Percentiles rank a stretch among this genome's conserved stretches.
These are phyloP conservation scores for Enteromius paludinosus DNA, from an alignment of 2,797 vertebrate genomes.

Conservation along the genomic window DNA sequence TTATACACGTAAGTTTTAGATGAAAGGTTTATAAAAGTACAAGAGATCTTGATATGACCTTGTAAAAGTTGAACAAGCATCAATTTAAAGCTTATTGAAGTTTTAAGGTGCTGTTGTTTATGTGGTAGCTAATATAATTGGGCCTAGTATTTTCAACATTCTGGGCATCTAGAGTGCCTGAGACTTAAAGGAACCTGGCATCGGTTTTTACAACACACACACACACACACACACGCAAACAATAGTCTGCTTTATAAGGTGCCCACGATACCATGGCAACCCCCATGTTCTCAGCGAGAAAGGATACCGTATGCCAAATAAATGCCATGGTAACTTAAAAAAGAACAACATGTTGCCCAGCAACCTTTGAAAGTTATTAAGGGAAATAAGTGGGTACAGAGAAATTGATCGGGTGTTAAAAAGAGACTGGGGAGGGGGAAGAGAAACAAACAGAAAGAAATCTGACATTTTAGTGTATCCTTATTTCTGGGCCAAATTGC, in stretches of 20 bases:
- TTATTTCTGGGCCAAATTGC: conserved; percentile 68
- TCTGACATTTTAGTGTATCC: conserved; percentile 60
- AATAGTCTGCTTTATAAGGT: conserved; percentile 82
- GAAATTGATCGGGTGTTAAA: conserved; percentile 66
- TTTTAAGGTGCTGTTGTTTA: conserved; percentile 41
- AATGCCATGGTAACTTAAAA: conserved; percentile 84
- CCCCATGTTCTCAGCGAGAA: conserved; percentile 79
- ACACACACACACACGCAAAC: conserved; percentile 65
- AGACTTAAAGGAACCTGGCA: conserved; percentile 74
- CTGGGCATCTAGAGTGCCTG: conserved; percentile 69
- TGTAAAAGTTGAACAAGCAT: neutral
- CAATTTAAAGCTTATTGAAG: neutral
- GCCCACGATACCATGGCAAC: conserved; percentile 82
- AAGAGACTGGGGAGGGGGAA: conserved; percentile 47
- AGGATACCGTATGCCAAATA: conserved; percentile 79
- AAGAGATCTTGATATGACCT: neutral
- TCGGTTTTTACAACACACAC: conserved; percentile 63
- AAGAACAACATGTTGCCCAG: conserved; percentile 78
- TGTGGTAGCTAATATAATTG: conserved; percentile 65
- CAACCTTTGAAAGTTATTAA: conserved; percentile 85
- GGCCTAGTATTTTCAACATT: conserved; percentile 62
- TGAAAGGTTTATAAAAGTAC: neutral
- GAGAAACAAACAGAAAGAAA: conserved; percentile 46
- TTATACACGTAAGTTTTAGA: neutral
- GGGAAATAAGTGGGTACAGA: conserved; percentile 79